Percentiles rank a stretch among this genome's conserved stretches.
These are phyloP conservation scores for Acrossocheilus fasciatus DNA, from an alignment of 2,797 vertebrate species.

Conservation along the genomic window DNA sequence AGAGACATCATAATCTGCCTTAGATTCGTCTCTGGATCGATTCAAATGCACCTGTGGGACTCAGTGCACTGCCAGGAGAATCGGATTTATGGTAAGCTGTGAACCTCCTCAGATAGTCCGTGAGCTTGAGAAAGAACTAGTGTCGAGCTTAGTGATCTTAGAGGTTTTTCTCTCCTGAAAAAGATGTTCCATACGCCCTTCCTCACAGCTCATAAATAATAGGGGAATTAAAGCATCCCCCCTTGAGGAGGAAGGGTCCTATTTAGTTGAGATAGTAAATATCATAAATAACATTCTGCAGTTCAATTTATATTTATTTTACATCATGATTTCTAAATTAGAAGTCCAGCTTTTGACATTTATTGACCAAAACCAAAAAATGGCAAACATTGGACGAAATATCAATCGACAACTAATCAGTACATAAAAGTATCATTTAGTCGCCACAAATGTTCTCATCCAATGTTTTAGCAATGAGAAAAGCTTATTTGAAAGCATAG, in stretches of 20 bases:
- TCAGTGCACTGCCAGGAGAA: slow-evolving; percentile 31
- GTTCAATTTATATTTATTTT: background rate
- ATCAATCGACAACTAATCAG: background rate
- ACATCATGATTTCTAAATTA: background rate
- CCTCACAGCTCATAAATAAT: slow-evolving; percentile 56
- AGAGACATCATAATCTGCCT: slow-evolving; percentile 64
- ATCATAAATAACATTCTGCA: background rate
- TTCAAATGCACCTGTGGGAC: slow-evolving; percentile 64
- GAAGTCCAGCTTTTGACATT: background rate
- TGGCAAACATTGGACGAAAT: too few species aligned
- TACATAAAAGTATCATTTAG: background rate
- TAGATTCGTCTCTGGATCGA: slow-evolving; percentile 59
- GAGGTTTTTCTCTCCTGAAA: slow-evolving; percentile 24
- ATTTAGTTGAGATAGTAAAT: background rate
- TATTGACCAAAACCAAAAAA: background rate
- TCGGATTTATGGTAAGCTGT: slow-evolving; percentile 55
- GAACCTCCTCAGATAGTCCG: slow-evolving; percentile 30
- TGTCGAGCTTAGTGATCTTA: background rate
- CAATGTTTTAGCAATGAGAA: background rate
- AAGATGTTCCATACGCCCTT: slow-evolving; percentile 47
- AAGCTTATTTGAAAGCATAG: background rate
- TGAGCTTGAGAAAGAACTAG: slow-evolving; percentile 30
- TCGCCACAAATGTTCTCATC: background rate
- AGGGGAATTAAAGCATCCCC: slow-evolving; percentile 49
- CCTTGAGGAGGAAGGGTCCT: slow-evolving; percentile 42